phyloP scores from a whole-genome alignment of 2,113 vertebrate genomes.

The Thomomys bottae region DNA sequence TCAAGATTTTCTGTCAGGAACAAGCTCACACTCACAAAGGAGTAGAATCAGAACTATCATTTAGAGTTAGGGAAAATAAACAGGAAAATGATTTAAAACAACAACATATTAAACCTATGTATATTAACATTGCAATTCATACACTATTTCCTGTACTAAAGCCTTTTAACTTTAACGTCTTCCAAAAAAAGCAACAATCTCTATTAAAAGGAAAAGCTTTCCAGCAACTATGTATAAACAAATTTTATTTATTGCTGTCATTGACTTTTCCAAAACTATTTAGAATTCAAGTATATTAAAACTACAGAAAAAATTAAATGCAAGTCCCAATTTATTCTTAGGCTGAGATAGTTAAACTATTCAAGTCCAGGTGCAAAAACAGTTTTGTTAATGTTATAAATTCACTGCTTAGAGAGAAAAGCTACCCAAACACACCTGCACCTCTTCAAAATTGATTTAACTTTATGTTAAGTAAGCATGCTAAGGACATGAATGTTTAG shows the following conservation, averaged over 20 bases:
- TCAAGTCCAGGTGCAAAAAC: constrained; percentile 83
- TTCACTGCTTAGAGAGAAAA: constrained; percentile 78
- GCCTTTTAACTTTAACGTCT: constrained; percentile 38
- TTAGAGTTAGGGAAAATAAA: neutral
- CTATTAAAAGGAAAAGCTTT: constrained; percentile 61
- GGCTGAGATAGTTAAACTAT: constrained; percentile 68
- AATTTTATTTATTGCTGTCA: constrained; percentile 61
- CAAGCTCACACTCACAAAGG: neutral
- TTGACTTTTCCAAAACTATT: constrained; percentile 60
- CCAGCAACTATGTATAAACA: constrained; percentile 62
- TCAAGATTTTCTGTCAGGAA: neutral
- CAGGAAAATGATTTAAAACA: neutral
- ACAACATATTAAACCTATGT: constrained; percentile 26
- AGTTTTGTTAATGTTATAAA: constrained; percentile 85
- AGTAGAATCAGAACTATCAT: neutral
- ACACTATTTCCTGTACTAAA: neutral
- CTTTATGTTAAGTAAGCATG: constrained; percentile 83
- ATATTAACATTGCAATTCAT: neutral
- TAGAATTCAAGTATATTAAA: constrained; percentile 69
- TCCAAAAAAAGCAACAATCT: constrained; percentile 21
- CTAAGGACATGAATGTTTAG: constrained; percentile 83
- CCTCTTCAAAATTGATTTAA: constrained; percentile 84
- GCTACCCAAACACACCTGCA: constrained; percentile 83
- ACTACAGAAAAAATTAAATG: constrained; percentile 51
- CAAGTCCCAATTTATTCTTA: constrained; percentile 58